phyloP scores from a whole-genome alignment of 2,888 invertebrate genomes.

The Laspeyria flexula region DNA sequence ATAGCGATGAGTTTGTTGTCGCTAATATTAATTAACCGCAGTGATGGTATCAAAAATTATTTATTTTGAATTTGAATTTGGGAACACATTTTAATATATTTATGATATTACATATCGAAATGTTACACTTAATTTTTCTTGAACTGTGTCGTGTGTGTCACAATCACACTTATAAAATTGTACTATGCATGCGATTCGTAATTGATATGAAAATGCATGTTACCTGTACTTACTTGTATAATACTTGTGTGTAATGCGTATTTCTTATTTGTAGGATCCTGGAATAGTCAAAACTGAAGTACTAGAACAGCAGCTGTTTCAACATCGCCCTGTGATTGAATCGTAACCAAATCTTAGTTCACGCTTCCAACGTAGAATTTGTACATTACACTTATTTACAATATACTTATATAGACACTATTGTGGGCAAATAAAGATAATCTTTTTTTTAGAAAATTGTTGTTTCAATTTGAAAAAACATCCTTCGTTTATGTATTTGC shows the following conservation, averaged over 20 bases:
- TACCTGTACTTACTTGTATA: not conserved
- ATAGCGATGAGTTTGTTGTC: too few species aligned
- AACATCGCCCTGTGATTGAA: conserved; percentile 37
- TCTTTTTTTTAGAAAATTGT: conserved; percentile 23
- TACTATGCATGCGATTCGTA: too few species aligned
- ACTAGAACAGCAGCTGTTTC: conserved; percentile 20
- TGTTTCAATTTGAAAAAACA: conserved; percentile 10
- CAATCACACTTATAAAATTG: too few species aligned
- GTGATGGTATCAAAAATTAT: too few species aligned
- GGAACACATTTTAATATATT: too few species aligned
- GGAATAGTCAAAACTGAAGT: conserved; percentile 47
- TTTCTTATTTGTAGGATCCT: conserved; percentile 43
- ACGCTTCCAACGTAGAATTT: conserved; percentile 39
- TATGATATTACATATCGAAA: too few species aligned
- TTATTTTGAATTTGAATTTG: too few species aligned
- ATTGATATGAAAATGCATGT: too few species aligned
- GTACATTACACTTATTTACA: conserved; percentile 39
- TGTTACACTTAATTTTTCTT: too few species aligned
- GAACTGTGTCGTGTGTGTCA: too few species aligned
- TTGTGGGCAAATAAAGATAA: conserved; percentile 40
- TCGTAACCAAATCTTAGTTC: conserved; percentile 24
- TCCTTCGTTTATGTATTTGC: not conserved
- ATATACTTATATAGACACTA: conserved; percentile 25
- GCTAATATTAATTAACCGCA: too few species aligned
- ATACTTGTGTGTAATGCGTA: conserved; percentile 13